Evolutionary conservation across 1,140 invertebrate genomes (phyloP), one percentile per base, ranked within the genome.

Genomic region (Brachionus sp.): DNA sequence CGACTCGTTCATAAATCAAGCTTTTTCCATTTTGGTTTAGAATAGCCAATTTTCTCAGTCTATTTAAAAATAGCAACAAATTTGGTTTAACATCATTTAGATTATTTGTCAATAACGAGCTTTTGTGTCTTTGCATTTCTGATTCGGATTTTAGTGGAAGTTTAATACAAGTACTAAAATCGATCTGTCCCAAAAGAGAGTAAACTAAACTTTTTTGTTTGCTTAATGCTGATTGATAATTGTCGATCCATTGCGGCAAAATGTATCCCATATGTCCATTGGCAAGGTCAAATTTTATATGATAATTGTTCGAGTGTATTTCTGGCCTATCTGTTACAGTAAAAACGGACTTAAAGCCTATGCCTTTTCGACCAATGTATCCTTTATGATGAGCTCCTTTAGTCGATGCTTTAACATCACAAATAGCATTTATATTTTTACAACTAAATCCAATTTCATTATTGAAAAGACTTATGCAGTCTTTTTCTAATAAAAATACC

Each of bases 261-360:
- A 89, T 88, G 84, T 88, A 89, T 19, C 88, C 88, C 75, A 87
- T 88, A 6, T 88, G 86, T 85, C 83, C 62, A 70, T 82, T 68
- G 16, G 42, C 9, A n/a, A 44, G 23, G 50, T 89, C 87, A 86
- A 90, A 90, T 62, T 84, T 85, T 25, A 90, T 86, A 73, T 89
- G 88, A 84, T 85, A 89, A 6, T 87, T 87, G 85, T 87, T 89
- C 7, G 88, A 89, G 84, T 89, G 88, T n/a, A 90, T 86, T 83
- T 89, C 88, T 75, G 89, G 89, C 5, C 80, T 46, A 80, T 88
- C 87, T 29, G 87, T 88, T 6, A 90, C 86, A 13, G 86, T 82
- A 83, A 90, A 90, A 50, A 90, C 89, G 0, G 89, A 89, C 83
- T 90, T 90, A 85, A 90, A 90, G 5, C 89, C 89, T 84, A 90